These are phyloP conservation scores for Homarus gammarus DNA, from an alignment of 2,888 invertebrate species.

Conservation along the genomic window DNA sequence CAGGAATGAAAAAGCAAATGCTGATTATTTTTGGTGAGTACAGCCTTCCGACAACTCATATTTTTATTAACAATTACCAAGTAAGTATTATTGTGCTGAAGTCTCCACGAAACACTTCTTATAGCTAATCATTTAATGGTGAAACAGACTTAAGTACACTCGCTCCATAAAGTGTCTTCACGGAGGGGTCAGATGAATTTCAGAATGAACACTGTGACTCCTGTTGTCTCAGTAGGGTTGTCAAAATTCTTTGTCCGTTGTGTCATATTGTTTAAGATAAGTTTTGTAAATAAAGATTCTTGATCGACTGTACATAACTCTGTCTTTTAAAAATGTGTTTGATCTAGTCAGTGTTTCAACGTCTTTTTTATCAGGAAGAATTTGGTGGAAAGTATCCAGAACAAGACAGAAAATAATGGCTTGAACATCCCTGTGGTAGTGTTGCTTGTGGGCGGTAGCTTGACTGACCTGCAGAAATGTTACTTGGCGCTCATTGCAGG, in stretches of 20 bases:
- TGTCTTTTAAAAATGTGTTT: background rate
- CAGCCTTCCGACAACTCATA: background rate
- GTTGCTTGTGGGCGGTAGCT: slow-evolving; percentile 79
- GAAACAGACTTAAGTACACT: no score
- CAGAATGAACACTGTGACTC: no score
- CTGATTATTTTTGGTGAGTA: slow-evolving; percentile 70
- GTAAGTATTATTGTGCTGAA: background rate
- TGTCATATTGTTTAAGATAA: no score
- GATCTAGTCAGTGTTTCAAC: background rate
- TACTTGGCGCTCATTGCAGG: slow-evolving; percentile 78
- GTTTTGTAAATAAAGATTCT: no score
- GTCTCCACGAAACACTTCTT: no score
- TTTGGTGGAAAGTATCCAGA: slow-evolving; percentile 46
- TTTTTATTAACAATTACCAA: background rate
- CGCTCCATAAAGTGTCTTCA: background rate
- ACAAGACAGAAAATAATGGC: slow-evolving; percentile 76
- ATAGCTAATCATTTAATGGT: no score
- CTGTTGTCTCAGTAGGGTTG: no score
- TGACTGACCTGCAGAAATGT: slow-evolving; percentile 79
- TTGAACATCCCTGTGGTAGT: slow-evolving; percentile 79
- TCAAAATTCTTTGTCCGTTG: no score
- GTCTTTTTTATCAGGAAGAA: slow-evolving; percentile 19
- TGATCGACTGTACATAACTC: background rate
- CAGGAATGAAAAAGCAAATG: slow-evolving; percentile 58
- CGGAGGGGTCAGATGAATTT: no score